Evolutionary conservation across 1,140 invertebrate genomes (phyloP).

Genomic region (Bicyclus anynana): DNA sequence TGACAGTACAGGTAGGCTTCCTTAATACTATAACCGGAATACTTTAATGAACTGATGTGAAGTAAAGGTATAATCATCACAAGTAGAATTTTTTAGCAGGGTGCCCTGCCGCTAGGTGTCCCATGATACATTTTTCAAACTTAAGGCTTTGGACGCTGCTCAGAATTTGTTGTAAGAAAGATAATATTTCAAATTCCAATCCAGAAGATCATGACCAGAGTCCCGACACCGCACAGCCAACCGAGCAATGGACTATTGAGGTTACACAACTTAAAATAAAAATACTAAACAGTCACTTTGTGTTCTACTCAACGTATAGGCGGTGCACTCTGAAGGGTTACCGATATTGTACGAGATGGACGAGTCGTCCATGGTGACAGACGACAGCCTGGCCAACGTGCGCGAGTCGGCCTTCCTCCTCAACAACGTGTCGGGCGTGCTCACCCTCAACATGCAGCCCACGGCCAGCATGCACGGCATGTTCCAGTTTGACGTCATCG

Average conservation of each 20-base stretch:
- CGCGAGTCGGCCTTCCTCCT: conserved; percentile 61
- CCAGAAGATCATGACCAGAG: too few relatives aligned
- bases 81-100: too few relatives aligned
- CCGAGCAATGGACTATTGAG: too few relatives aligned
- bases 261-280: neutral
- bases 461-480: conserved; percentile 75
- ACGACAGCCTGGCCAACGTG: conserved; percentile 48
- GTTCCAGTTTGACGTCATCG: conserved; percentile 76
- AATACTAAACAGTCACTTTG: too few relatives aligned
- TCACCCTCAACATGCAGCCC: conserved; percentile 71
- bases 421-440: conserved; percentile 50
- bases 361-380: conserved; percentile 49
- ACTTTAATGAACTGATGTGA: too few relatives aligned
- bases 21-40: neutral
- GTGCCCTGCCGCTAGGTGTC: too few relatives aligned
- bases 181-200: too few relatives aligned
- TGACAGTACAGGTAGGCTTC: conserved; percentile 56
- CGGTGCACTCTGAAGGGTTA: conserved; percentile 72
- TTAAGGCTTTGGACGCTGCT: too few relatives aligned
- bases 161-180: too few relatives aligned
- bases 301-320: conserved; percentile 61
- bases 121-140: too few relatives aligned
- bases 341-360: conserved; percentile 65
- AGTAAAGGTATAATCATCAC: too few relatives aligned
- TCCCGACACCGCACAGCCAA: too few relatives aligned